Base-by-base conservation (phyloP, 2,888 invertebrate genomes). In the Drosophila austrosaltans region DNA sequence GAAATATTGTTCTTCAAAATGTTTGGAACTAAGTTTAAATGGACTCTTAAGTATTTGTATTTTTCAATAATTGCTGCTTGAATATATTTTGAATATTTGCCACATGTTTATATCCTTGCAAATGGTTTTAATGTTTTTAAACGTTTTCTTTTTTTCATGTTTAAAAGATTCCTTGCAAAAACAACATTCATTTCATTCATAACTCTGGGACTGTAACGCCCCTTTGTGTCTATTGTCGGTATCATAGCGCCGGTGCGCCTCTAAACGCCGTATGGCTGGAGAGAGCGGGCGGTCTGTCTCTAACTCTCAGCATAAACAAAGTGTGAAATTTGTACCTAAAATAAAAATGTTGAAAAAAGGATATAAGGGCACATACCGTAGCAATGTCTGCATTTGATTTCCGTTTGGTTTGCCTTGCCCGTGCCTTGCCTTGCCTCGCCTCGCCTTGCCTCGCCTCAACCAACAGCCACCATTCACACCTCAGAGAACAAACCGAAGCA, bases 241-340 rank as follows among this genome's bases (percentile, higher is more conserved):
- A 48, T 64, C 69, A 63, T 73, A 83, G 83, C 83, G 83, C 83
- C 83, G 83, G 76, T 83, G 87, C 84, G 82, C 82, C 81, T 83
- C 76, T 59, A 39, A 67, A 63, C 48, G 48, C 56, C 56, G 66
- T 81, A 70, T 84, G 75, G 68, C 87, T 69, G 82, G 83, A 67
- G 42, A n/a, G n/a, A n/a, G 16, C 16, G 42, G 42, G 42, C 42
- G 16, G 42, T 42, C n/a, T 22, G 25, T 48, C 48, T 48, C 48
- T 25, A 25, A 25, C 10, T 48, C 44, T 22, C 32, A 10, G 67
- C 75, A 78, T 74, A 84, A 83, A 84, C 85, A 84, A 87, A 87
- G 87, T 87, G 87, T 87, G 85, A 83, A 83, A 83, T 82, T 87
- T 84, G 66, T 83, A 87, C 87, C 87, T 83, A 83, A 83, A 83